A percentile compares a stretch with the other conserved stretches of the same genome.
phyloP scores from a whole-genome alignment of 2,797 vertebrate genomes.

The Crenuchus spilurus region DNA sequence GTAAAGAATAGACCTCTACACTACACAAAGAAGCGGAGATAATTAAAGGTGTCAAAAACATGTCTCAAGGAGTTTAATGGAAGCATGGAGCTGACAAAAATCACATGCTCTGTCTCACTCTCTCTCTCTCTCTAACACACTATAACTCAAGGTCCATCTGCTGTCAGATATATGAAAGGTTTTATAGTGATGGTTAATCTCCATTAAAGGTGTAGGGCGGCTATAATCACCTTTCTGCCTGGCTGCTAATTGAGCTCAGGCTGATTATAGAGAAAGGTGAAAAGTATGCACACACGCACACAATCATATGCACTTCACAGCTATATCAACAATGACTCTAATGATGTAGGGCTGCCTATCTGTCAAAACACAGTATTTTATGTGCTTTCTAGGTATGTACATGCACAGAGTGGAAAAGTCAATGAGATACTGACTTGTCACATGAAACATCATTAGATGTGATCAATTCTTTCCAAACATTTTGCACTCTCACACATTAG shows the following conservation, averaged over 20 bases:
- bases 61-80: not conserved
- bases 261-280: constrained; percentile 15
- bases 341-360: not conserved
- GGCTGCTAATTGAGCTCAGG: constrained; percentile 9
- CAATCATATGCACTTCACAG: not conserved
- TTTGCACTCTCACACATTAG: not conserved
- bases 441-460: not conserved
- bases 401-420: not conserved
- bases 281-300: not conserved
- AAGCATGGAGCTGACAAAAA: not conserved
- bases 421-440: constrained; percentile 63
- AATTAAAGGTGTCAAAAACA: constrained; percentile 11
- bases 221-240: constrained; percentile 2
- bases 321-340: constrained; percentile 54
- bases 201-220: not conserved
- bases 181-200: constrained; percentile 63
- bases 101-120: not conserved
- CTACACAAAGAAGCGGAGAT: not conserved
- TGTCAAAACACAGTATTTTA: constrained; percentile 1
- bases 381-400: not conserved
- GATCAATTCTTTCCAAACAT: no score
- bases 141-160: constrained; percentile 29
- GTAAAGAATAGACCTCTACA: not conserved
- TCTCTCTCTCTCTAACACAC: not conserved
- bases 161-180: constrained; percentile 64